Conservation (phyloP, 2,113 vertebrate genomes). For the Motacilla alba region DNA sequence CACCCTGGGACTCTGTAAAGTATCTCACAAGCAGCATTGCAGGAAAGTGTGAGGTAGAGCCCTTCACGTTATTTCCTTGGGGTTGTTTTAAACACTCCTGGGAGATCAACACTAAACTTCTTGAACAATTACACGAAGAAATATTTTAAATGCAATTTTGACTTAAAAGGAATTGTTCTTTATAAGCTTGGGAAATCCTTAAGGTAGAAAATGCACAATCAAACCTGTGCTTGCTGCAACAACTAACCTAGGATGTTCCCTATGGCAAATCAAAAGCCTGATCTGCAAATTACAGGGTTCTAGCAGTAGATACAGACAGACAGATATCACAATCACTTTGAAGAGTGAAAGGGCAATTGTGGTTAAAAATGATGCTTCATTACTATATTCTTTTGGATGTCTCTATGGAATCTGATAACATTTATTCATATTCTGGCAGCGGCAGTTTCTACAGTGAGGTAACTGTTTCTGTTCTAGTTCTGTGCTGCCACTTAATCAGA, state of each 20-base stretch:
- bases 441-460: not conserved
- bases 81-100: not conserved
- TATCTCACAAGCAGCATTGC: not conserved
- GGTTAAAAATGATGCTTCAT: slow-evolving; percentile 5
- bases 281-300: slow-evolving; percentile 39
- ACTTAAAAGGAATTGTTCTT: not conserved
- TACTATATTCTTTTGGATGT: not conserved
- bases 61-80: not conserved
- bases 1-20: not conserved
- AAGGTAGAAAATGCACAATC: not conserved
- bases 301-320: not conserved
- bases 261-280: not conserved
- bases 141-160: not conserved
- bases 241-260: not conserved
- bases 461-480: not conserved
- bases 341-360: slow-evolving; percentile 25
- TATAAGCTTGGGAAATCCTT: not conserved
- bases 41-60: not conserved
- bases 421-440: not conserved
- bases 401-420: slow-evolving; percentile 6
- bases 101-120: not conserved
- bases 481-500: not conserved
- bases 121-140: not conserved
- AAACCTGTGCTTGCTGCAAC: not conserved
- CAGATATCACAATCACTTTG: not conserved